Percentiles rank a stretch among this genome's conserved stretches.
Evolutionary conservation across 2,113 vertebrate genomes (phyloP).

Genomic region (Otolemur garnettii): DNA sequence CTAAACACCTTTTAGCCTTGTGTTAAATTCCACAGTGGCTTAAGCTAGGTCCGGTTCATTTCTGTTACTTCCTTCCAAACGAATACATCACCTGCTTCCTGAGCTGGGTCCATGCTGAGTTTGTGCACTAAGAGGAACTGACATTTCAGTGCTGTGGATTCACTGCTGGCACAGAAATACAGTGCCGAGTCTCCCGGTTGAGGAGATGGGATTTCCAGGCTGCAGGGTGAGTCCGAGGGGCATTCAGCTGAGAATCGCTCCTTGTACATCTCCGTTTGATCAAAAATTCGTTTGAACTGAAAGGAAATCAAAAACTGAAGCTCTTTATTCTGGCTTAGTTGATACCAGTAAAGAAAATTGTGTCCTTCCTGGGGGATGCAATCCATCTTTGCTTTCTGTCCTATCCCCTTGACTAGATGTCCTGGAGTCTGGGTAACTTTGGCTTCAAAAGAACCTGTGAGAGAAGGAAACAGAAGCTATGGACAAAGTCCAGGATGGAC

Average conservation of each 20-base stretch:
- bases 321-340: not conserved
- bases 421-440: constrained; percentile 39
- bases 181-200: not conserved
- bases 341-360: constrained; percentile 51
- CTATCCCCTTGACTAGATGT: constrained; percentile 34
- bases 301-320: constrained; percentile 53
- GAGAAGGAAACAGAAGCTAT: not conserved
- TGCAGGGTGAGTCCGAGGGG: not conserved
- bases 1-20: not conserved
- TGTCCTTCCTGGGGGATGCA: constrained; percentile 14
- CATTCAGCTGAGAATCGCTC: not conserved
- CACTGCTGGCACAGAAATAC: constrained; percentile 51
- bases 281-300: rapidly evolving
- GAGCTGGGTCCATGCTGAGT: not conserved
- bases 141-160: not conserved
- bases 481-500: not conserved
- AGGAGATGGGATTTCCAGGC: constrained; percentile 7
- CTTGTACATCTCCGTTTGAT: not conserved
- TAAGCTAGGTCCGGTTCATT: not conserved
- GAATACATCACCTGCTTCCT: not conserved
- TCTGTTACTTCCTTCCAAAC: not conserved
- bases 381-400: not conserved
- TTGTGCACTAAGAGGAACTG: not conserved
- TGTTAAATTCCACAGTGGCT: not conserved
- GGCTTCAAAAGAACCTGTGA: constrained; percentile 1